Evolutionary conservation across 2,113 vertebrate genomes (phyloP), one percentile per base, ranked within the genome.

Genomic region (Loxodonta africana): DNA sequence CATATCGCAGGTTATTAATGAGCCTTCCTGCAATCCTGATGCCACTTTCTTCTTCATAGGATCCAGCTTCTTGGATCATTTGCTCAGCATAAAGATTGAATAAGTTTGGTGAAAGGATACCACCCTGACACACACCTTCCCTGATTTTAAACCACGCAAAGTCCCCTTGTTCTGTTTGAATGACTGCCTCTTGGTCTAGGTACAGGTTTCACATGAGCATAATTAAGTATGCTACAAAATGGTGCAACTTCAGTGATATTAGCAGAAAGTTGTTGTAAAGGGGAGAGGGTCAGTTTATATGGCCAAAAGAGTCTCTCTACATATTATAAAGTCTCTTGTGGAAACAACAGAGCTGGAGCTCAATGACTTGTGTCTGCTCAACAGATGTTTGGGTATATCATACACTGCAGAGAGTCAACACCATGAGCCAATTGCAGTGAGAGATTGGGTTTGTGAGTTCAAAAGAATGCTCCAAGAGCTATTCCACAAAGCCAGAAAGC

Each of bases 391-490:
- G 23, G 41, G 57, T 26, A 1, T n/a, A 17, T 21, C 26, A 0
- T 5, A 73, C 0, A 0, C 8, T 11, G 26, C 78, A 21, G 20
- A 51, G 69, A 62, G 26, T 60, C 8, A 1, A n/a, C 44, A 26
- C 46, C 62, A 6, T 2, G 0, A 6, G 5, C 7, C 67, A 37
- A 25, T 2, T 65, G 30, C 14, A 77, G 33, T 9, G 41, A 85
- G 65, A 6, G 6, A 0, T 17, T 17, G 0, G 15, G 44, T 30
- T 14, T 63, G 18, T 73, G 44, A 28, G 6, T 25, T 82, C 9
- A 14, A 10, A 71, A 41, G 21, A 37, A 53, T 83, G n/a, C 6
- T 65, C 33, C 65, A 8, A 30, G n/a, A 37, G 25, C 57, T 44
- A 17, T 41, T 53, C 9, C 23, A 88, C 51, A 82, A 37, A 11